Evolutionary conservation across 2,797 vertebrate genomes (phyloP).

Genomic region (Dryobates pubescens): DNA sequence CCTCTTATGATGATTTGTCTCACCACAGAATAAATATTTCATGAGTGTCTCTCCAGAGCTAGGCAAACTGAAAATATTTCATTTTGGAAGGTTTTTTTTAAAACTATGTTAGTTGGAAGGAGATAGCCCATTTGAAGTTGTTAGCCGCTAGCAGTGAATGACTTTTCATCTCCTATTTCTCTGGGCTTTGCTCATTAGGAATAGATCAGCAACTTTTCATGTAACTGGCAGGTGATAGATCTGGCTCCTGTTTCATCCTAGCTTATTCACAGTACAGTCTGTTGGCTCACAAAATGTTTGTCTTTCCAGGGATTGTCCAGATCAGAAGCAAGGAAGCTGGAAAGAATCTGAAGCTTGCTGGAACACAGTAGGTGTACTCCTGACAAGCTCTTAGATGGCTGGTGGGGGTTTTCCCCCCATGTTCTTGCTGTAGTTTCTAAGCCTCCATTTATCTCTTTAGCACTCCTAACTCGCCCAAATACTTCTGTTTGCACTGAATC

Average conservation of each 20-base stretch:
- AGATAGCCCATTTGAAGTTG: not conserved
- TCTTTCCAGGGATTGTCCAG: not conserved
- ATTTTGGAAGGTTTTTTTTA: not conserved
- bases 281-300: not conserved
- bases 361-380: not conserved
- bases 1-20: slow-evolving; percentile 2
- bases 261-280: not conserved
- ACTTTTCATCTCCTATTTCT: slow-evolving; percentile 5
- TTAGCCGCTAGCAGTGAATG: not conserved
- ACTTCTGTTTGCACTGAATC: not conserved
- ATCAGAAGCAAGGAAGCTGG: not conserved
- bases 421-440: not conserved
- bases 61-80: not conserved
- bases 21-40: not conserved
- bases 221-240: not conserved
- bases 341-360: not conserved
- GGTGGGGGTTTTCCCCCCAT: not conserved
- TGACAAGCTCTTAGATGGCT: not conserved
- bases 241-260: not conserved
- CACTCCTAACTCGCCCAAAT: not conserved
- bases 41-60: slow-evolving; percentile 21
- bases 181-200: slow-evolving; percentile 9
- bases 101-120: not conserved
- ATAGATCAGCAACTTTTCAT: not conserved
- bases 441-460: not conserved